Conservation (phyloP, 1,140 invertebrate species). For the Megalonaias nervosa region DNA sequence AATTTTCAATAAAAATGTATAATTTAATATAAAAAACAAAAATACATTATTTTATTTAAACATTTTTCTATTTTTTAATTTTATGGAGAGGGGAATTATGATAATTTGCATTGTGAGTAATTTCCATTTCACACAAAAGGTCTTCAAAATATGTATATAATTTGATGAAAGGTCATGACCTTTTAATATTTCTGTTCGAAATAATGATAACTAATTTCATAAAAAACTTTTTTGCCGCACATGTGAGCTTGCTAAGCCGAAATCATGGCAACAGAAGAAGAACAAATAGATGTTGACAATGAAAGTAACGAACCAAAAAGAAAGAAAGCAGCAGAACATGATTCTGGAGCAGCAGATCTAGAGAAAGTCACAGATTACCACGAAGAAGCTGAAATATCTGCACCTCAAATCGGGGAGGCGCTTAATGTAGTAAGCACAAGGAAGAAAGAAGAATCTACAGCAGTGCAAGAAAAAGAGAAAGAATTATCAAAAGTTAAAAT, state of each 20-base stretch:
- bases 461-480: conserved; percentile 90
- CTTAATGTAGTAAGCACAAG: conserved; percentile 90
- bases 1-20: too few relatives aligned
- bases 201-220: too few relatives aligned
- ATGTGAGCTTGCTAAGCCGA: neutral
- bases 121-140: too few relatives aligned
- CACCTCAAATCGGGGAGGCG: conserved; percentile 72
- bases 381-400: conserved; percentile 69
- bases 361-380: conserved; percentile 72
- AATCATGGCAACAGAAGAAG: conserved; percentile 58
- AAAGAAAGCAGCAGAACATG: conserved; percentile 68
- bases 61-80: too few relatives aligned
- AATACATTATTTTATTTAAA: too few relatives aligned
- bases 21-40: too few relatives aligned
- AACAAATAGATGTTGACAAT: conserved; percentile 54
- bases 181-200: too few relatives aligned
- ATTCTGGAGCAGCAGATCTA: conserved; percentile 68
- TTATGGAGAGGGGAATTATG: too few relatives aligned
- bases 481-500: conserved; percentile 95
- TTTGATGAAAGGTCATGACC: too few relatives aligned
- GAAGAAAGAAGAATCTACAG: conserved; percentile 89
- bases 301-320: conserved; percentile 55
- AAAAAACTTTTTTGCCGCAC: too few relatives aligned
- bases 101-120: too few relatives aligned
- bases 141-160: too few relatives aligned